A percentile compares a stretch with the other conserved stretches of the same genome.
Evolutionary conservation across 2,888 invertebrate genomes (phyloP).

Genomic region (Villa cingulata): DNA sequence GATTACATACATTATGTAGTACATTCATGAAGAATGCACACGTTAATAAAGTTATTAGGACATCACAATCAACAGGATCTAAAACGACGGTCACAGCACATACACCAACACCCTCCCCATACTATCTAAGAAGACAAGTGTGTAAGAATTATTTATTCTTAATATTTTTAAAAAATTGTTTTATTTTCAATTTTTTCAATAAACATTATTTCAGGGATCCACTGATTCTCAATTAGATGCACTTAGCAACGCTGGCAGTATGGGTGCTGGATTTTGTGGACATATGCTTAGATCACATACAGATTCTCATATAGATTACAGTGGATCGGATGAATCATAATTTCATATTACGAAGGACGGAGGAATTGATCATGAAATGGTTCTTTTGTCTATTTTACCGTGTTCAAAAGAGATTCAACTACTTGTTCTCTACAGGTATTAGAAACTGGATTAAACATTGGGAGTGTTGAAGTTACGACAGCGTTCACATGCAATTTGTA

Average conservation of each 20-base stretch:
- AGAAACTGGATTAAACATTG: constrained; percentile 86
- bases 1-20: no score
- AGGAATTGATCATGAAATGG: constrained; percentile 80
- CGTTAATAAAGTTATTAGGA: constrained; percentile 24
- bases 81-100: constrained; percentile 82
- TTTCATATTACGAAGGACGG: constrained; percentile 92
- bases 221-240: constrained; percentile 70
- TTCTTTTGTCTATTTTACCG: constrained; percentile 69
- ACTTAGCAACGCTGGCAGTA: constrained; percentile 29
- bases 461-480: constrained; percentile 55
- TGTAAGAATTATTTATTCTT: constrained; percentile 15
- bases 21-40: no score
- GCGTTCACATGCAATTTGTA: constrained; percentile 34
- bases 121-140: constrained; percentile 68
- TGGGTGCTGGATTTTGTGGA: constrained; percentile 34
- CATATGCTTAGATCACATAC: constrained; percentile 75
- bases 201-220: constrained; percentile 48
- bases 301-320: constrained; percentile 82
- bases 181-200: not conserved
- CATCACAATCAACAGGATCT: constrained; percentile 29
- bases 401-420: constrained; percentile 70
- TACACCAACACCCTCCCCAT: constrained; percentile 82
- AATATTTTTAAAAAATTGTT: no score
- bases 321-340: constrained; percentile 69
- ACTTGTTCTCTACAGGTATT: constrained; percentile 78